Evolutionary conservation across 2,888 invertebrate species (phyloP), one percentile per base, ranked within the genome.

Genomic region (Colletes collaris): DNA sequence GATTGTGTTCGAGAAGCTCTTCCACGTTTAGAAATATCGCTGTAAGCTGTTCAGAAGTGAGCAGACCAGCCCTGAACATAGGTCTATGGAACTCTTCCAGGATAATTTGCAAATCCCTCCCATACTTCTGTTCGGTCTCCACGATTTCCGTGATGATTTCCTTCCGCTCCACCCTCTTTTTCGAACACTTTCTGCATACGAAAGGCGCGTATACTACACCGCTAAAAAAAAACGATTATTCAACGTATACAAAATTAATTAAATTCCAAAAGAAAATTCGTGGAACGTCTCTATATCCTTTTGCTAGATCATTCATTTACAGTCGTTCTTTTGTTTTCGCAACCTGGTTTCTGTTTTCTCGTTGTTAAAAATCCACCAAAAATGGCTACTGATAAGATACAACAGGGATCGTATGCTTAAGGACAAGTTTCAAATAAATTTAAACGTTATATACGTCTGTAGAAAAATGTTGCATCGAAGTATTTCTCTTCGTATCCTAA

Each of bases 81-180:
- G 98, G 98, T 90, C 97, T 96, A 92, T 97, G 97, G 92, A 98
- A 98, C 93, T 98, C 98, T 92, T 98, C 98, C 87, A 98, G 94
- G 87, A 99, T 97, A 74, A 99, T 98, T 92, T 97, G 96, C 88
- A 99, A 94, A 93, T 99, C 99, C 69, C 98, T 95, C 27, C 98
- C 98, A 91, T 99, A 99, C 91, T 98, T 99, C 91, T 98, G 96
- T 93, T 99, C 99, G 2, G 99, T 99, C 93, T 99, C 98, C 4
- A 98, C 97, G 80, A 99, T 98, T 94, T 99, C 99, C 4, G 97
- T 97, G 67, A 99, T 97, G 50, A 98, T 98, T 94, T 99, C 98
- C 91, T 98, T 98, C 71, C 98, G 95, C 92, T 99, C 98, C 8
- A 97, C 95, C 72, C 98, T 95, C 90, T 97, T 97, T 91, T 98